Base-by-base conservation (phyloP, 2,113 vertebrate species). In the Callopanchax toddi region DNA sequence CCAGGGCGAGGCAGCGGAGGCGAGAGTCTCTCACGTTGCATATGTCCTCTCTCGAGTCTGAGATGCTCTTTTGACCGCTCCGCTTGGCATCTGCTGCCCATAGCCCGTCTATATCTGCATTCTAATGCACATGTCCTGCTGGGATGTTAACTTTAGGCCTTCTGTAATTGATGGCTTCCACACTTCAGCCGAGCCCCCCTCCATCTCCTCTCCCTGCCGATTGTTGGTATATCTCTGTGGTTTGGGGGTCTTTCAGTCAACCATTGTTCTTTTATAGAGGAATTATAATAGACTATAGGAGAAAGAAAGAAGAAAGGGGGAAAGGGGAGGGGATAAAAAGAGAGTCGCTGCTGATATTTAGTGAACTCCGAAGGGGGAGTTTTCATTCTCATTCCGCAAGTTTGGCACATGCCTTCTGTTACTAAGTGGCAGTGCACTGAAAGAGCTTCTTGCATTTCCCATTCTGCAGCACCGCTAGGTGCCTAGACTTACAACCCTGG, bases 381-480 rank as follows among this genome's bases (percentile, higher is more conserved):
- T 92, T 92, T 91, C 85, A 90, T 91, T 89, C 89, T 91, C 78
- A 82, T 90, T 89, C 90, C 78, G 84, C 84, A 81, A 89, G 89
- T 91, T 93, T 94, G 94, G 93, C 94, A 93, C 93, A 93, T 89
- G 93, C 92, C 94, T 93, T 93, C 93, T 94, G 93, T 93, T 93
- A 92, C 92, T 92, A 91, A 93, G 93, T 91, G 92, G 93, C 93
- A 87, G 82, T 87, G 86, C 87, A 87, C 82, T 92, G 89, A 93
- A 90, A 90, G 82, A 86, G 86, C 64, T 84, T 78, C 86, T 84
- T 82, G 79, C 88, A 87, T 91, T 90, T 88, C 84, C 89, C 87
- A 92, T 93, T 94, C 91, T 92, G 87, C 49, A 18, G 78, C 92
- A 81, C 91, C 79, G 67, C 90, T 89, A 91, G 93, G 92, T 91